Evolutionary conservation across 2,797 vertebrate genomes (phyloP).

Genomic region (Phyllotis vaccarum): DNA sequence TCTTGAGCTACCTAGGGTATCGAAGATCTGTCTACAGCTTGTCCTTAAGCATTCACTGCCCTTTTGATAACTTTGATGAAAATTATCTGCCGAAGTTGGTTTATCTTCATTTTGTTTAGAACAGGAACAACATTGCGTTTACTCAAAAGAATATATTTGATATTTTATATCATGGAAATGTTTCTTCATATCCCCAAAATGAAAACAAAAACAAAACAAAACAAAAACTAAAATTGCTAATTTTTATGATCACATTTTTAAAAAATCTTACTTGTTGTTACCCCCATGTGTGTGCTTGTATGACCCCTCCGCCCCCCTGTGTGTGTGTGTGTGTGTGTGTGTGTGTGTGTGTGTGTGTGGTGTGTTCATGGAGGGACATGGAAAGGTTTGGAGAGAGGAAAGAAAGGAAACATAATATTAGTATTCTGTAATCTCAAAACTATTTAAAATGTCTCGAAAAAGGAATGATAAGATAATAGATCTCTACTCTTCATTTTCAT

Average conservation of each 20-base stretch:
- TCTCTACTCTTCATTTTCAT: neutral
- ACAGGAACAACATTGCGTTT: neutral
- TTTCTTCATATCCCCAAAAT: neutral
- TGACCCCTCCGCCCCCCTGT: no score
- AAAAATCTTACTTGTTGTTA: neutral
- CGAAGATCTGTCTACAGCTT: neutral
- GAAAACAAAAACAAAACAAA: no score
- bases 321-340: neutral
- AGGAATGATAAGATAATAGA: neutral
- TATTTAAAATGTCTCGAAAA: neutral
- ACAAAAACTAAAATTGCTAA: neutral
- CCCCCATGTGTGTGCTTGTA: neutral
- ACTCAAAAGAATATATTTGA: neutral
- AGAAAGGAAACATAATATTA: neutral
- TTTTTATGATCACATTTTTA: neutral
- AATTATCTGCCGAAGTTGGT: neutral
- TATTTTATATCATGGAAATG: neutral
- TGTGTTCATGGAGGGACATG: neutral
- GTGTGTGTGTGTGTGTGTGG: neutral
- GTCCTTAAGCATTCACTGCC: neutral
- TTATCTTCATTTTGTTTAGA: neutral
- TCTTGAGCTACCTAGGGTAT: neutral
- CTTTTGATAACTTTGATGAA: constrained; percentile 11
- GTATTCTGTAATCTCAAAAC: neutral
- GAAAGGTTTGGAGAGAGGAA: neutral